These are phyloP conservation scores for Oscheius sp. DNA, from an alignment of 1,140 invertebrate species.

Conservation along the genomic window DNA sequence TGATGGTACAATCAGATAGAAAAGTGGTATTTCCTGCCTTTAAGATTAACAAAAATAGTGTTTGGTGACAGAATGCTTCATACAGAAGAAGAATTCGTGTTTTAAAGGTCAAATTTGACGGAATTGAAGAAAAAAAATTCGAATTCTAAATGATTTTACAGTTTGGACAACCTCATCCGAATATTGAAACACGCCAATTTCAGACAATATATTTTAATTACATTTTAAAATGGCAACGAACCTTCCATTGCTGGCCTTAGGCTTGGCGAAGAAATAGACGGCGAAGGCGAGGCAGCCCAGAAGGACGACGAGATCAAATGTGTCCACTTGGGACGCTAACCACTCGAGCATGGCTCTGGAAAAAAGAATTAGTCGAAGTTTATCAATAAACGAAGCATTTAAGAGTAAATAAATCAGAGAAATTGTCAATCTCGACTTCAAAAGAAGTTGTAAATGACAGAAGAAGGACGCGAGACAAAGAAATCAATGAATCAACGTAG, in stretches of 20 bases:
- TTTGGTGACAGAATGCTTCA: no score
- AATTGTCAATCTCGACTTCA: no score
- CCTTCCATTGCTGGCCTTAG: constrained; percentile 12
- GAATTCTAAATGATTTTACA: neutral
- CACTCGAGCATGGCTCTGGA: constrained; percentile 35
- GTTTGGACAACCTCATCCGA: neutral
- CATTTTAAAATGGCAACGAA: neutral
- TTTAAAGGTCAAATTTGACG: neutral
- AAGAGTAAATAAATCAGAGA: no score
- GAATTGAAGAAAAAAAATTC: neutral
- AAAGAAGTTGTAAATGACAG: no score
- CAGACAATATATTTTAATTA: no score
- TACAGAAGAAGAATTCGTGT: neutral
- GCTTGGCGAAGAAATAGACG: constrained; percentile 44
- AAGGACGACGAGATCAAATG: constrained; percentile 48
- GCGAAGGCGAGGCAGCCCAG: constrained; percentile 33
- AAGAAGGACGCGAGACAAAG: no score
- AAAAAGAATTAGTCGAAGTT: neutral
- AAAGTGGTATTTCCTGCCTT: no score
- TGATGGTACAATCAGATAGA: no score
- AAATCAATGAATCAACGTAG: no score
- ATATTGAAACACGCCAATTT: neutral
- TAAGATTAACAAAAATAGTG: no score
- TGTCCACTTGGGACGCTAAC: constrained; percentile 47
- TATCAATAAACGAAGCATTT: no score